These are phyloP conservation scores for Glossosoma conforme DNA, from an alignment of 1,140 invertebrate genomes.

Conservation along the genomic window DNA sequence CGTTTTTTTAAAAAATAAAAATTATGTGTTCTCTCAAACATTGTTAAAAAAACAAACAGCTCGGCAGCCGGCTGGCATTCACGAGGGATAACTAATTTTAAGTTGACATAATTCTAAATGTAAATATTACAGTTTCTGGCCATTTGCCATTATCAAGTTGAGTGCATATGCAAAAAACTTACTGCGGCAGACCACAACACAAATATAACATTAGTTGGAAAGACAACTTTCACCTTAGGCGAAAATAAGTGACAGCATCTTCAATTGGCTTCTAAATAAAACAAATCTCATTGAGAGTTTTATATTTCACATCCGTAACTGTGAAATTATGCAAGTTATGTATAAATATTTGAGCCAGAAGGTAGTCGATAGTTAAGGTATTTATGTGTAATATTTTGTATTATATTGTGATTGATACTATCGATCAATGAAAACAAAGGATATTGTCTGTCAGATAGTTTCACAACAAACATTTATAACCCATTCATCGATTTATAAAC, in stretches of 20 bases:
- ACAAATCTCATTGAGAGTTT: conserved; percentile 2
- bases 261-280: neutral
- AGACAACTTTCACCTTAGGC: neutral
- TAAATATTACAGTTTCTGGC: conserved; percentile 25
- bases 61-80: neutral
- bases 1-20: too few relatives aligned
- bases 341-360: too few relatives aligned
- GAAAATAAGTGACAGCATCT: neutral
- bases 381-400: too few relatives aligned
- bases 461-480: too few relatives aligned
- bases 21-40: too few relatives aligned
- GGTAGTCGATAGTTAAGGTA: too few relatives aligned
- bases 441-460: too few relatives aligned
- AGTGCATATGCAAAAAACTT: conserved; percentile 2
- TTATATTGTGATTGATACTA: too few relatives aligned
- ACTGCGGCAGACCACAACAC: conserved; percentile 5
- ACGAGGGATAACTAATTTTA: conserved; percentile 23
- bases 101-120: conserved; percentile 30
- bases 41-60: conserved; percentile 10
- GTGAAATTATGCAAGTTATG: too few relatives aligned
- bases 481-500: too few relatives aligned
- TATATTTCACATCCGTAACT: neutral
- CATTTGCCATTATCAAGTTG: conserved; percentile 16
- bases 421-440: too few relatives aligned
- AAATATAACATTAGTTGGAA: neutral